phyloP scores from a whole-genome alignment of 1,140 invertebrate genomes.

The Ips nitidus region DNA sequence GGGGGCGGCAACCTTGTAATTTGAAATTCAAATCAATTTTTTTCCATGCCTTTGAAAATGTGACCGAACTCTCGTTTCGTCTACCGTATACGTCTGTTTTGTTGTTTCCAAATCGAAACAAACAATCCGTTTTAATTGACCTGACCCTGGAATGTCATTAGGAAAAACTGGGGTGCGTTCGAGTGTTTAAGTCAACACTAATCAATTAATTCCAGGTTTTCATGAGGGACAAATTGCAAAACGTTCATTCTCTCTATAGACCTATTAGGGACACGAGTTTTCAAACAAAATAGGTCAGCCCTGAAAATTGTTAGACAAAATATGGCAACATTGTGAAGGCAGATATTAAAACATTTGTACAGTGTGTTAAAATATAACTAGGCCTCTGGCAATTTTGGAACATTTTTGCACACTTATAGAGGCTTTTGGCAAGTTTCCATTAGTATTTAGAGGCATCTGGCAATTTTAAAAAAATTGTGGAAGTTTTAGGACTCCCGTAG shows the following conservation, averaged over 20 bases:
- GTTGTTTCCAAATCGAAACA: conserved; percentile 3
- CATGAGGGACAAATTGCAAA: background rate
- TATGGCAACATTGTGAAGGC: too few relatives aligned
- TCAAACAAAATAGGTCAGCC: too few relatives aligned
- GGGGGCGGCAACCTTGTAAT: conserved; percentile 5
- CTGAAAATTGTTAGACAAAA: too few relatives aligned
- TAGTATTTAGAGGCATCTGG: too few relatives aligned
- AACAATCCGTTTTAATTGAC: conserved; percentile 25
- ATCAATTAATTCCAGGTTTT: background rate
- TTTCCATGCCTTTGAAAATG: background rate
- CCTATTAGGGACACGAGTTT: too few relatives aligned
- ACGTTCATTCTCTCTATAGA: conserved; percentile 2
- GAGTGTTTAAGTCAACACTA: conserved; percentile 15
- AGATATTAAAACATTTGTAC: too few relatives aligned
- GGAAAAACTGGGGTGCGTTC: conserved; percentile 7
- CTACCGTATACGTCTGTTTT: conserved; percentile 14
- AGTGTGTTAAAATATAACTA: too few relatives aligned
- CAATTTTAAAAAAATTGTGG: too few relatives aligned
- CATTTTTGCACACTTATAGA: too few relatives aligned
- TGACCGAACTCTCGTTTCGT: background rate
- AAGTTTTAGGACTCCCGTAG: too few relatives aligned
- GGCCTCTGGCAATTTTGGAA: too few relatives aligned
- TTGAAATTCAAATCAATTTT: conserved; percentile 14
- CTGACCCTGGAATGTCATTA: conserved; percentile 4
- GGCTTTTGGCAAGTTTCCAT: too few relatives aligned